Percentiles rank a stretch among this genome's conserved stretches.
These are phyloP conservation scores for Cyclophora albipunctata DNA, from an alignment of 2,888 invertebrate genomes.

Conservation along the genomic window DNA sequence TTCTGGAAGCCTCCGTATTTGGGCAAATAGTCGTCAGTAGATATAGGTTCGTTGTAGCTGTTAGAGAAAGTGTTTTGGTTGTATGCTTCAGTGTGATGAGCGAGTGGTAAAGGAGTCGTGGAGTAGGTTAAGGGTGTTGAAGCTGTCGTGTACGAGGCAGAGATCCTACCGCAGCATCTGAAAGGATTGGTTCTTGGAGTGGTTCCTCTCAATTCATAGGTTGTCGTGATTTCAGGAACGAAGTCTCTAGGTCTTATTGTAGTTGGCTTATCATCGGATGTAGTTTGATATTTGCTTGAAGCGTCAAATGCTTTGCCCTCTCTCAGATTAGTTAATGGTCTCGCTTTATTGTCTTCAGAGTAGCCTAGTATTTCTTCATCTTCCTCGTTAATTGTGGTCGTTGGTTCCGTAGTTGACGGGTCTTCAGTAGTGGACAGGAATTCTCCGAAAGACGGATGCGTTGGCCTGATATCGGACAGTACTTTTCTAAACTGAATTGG, in stretches of 20 bases:
- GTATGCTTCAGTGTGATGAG: constrained; percentile 52
- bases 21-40: constrained; percentile 47
- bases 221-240: constrained; percentile 32
- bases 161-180: constrained; percentile 62
- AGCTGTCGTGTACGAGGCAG: constrained; percentile 62
- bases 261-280: constrained; percentile 27
- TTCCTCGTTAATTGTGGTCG: constrained; percentile 78
- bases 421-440: constrained; percentile 53
- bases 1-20: constrained; percentile 64
- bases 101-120: constrained; percentile 50
- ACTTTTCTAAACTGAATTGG: constrained; percentile 87
- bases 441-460: constrained; percentile 79
- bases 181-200: constrained; percentile 46
- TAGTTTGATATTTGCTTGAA: constrained; percentile 30
- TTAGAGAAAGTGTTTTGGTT: constrained; percentile 40
- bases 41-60: constrained; percentile 36
- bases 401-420: constrained; percentile 68
- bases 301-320: constrained; percentile 63
- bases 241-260: constrained; percentile 30
- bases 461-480: constrained; percentile 85
- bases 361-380: constrained; percentile 86
- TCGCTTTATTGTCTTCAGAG: constrained; percentile 77
- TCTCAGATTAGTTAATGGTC: constrained; percentile 36
- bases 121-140: constrained; percentile 37
- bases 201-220: constrained; percentile 34